A percentile compares a stretch with the other conserved stretches of the same genome.
These are phyloP conservation scores for Perithous albicinctus DNA, from an alignment of 2,888 invertebrate genomes.

Conservation along the genomic window DNA sequence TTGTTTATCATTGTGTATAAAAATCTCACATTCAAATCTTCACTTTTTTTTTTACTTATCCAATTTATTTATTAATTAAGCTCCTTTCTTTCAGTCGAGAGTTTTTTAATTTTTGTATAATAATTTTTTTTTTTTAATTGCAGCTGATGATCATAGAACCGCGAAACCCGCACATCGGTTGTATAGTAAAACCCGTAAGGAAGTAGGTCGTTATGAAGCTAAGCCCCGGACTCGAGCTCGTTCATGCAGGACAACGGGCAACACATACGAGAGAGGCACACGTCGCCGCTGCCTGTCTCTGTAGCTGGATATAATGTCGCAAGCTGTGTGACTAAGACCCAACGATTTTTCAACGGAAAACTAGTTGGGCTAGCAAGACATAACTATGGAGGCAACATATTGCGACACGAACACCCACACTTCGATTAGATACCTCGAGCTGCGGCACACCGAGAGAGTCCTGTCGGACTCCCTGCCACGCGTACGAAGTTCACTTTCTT, in stretches of 20 bases:
- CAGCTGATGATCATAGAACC: slow-evolving; percentile 10
- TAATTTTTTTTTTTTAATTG: no score
- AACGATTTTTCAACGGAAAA: slow-evolving; percentile 81
- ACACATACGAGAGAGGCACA: slow-evolving; percentile 59
- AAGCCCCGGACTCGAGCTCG: slow-evolving; percentile 79
- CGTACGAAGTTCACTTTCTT: slow-evolving; percentile 66
- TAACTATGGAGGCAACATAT: slow-evolving; percentile 79
- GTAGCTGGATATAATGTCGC: slow-evolving; percentile 75
- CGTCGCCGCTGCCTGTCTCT: slow-evolving; percentile 32
- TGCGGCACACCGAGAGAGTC: slow-evolving; percentile 63
- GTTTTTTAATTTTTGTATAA: no score
- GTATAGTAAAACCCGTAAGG: slow-evolving; percentile 34
- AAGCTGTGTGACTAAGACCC: slow-evolving; percentile 83
- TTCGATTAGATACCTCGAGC: slow-evolving; percentile 77
- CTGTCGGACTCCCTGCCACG: slow-evolving; percentile 62
- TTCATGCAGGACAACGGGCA: slow-evolving; percentile 80
- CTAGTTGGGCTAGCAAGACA: slow-evolving; percentile 79
- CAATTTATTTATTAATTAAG: no score
- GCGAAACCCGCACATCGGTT: slow-evolving; percentile 39
- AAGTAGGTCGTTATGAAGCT: slow-evolving; percentile 72
- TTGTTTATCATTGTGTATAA: no score
- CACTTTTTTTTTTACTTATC: no score
- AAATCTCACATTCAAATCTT: no score
- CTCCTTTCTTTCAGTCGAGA: no score
- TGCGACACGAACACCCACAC: slow-evolving; percentile 82